Percentiles rank a stretch among this genome's conserved stretches.
These are phyloP conservation scores for Venustoraphidia nigricollis DNA, from an alignment of 2,888 invertebrate species.

Conservation along the genomic window DNA sequence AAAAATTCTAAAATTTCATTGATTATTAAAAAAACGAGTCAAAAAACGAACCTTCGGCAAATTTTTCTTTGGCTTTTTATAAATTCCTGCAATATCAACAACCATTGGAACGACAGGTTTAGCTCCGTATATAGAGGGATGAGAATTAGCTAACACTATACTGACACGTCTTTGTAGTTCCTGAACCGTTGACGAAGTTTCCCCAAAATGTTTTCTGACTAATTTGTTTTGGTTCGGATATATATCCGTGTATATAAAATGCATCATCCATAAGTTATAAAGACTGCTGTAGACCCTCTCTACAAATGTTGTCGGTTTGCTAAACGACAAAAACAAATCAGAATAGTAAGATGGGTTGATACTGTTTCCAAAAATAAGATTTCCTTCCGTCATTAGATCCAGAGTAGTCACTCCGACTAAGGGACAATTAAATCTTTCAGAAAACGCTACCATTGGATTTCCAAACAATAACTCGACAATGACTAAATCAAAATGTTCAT, in stretches of 20 bases:
- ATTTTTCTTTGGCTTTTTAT: constrained; percentile 21
- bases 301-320: not conserved
- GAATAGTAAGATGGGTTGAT: constrained; percentile 11
- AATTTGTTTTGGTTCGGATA: constrained; percentile 8
- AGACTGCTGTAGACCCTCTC: not conserved
- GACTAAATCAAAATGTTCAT: constrained; percentile 18
- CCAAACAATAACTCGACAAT: constrained; percentile 14
- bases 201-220: constrained; percentile 8
- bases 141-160: constrained; percentile 24
- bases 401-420: constrained; percentile 13
- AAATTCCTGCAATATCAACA: constrained; percentile 25
- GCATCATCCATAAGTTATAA: constrained; percentile 4
- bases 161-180: constrained; percentile 16
- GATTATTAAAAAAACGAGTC: too few species aligned
- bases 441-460: constrained; percentile 9
- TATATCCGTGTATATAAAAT: constrained; percentile 3
- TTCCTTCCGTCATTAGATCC: constrained; percentile 3
- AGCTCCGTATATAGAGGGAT: constrained; percentile 22
- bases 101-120: constrained; percentile 24
- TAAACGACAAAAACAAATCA: constrained; percentile 3
- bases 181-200: constrained; percentile 3
- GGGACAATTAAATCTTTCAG: constrained; percentile 17
- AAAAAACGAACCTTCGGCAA: constrained; percentile 21
- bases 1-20: not conserved
- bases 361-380: constrained; percentile 12